Evolutionary conservation across 2,113 vertebrate species (phyloP).

Genomic region (Microcebus lehilahytsara): DNA sequence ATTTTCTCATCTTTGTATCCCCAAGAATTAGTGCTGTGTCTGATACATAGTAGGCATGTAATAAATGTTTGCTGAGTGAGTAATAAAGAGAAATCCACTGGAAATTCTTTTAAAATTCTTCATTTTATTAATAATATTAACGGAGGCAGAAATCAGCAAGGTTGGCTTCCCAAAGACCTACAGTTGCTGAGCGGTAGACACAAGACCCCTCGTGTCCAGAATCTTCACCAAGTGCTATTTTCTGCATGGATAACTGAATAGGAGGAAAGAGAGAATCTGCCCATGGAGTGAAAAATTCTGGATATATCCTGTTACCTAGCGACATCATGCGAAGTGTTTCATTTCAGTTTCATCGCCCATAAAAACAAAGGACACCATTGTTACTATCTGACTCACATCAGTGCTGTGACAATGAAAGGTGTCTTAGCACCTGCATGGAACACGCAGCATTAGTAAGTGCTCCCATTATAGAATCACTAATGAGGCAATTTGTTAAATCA

Average conservation of each 20-base stretch:
- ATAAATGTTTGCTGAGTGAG: not conserved
- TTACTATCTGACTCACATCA: not conserved
- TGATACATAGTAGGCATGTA: not conserved
- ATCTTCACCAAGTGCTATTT: not conserved
- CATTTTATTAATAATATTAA: not conserved
- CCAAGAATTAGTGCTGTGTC: not conserved
- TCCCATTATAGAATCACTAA: not conserved
- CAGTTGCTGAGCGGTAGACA: not conserved
- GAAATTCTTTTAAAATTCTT: not conserved
- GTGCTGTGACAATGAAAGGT: not conserved
- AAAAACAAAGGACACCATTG: constrained; percentile 21
- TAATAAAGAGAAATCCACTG: not conserved
- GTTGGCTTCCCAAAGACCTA: not conserved
- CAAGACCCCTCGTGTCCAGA: not conserved
- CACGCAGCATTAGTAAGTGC: not conserved
- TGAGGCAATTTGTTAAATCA: constrained; percentile 44
- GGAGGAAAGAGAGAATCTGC: not conserved
- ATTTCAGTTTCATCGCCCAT: not conserved
- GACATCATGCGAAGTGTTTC: not conserved
- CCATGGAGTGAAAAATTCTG: not conserved
- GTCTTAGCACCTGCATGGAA: constrained; percentile 19
- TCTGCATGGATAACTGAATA: not conserved
- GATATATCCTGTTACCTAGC: constrained; percentile 24
- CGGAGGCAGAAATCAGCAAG: not conserved
- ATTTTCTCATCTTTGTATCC: not conserved